Evolutionary conservation across 1,140 invertebrate species (phyloP).

Genomic region (Phenacoccus solenopsis): DNA sequence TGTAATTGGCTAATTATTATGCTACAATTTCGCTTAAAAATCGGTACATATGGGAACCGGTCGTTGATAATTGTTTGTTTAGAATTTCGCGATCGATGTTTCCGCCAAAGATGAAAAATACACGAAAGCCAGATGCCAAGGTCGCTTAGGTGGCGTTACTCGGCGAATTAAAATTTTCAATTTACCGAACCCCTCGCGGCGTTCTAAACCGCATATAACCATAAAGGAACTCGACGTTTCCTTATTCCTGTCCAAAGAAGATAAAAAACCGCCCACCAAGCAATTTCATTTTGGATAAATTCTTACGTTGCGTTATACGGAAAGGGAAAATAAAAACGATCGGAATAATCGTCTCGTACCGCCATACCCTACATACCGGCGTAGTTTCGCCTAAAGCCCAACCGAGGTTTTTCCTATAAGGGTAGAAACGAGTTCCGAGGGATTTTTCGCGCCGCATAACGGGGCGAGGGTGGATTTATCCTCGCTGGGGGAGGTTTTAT

Average conservation of each 20-base stretch:
- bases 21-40: too few relatives aligned
- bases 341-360: background rate
- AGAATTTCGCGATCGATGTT: too few relatives aligned
- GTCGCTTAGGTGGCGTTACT: background rate
- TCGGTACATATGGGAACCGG: too few relatives aligned
- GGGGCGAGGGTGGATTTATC: constrained; percentile 6
- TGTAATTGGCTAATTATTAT: too few relatives aligned
- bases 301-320: background rate
- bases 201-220: too few relatives aligned
- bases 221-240: too few relatives aligned
- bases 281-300: background rate
- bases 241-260: background rate
- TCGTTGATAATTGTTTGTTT: too few relatives aligned
- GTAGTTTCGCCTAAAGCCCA: too few relatives aligned
- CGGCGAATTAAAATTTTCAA: background rate
- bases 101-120: too few relatives aligned
- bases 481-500: constrained; percentile 14
- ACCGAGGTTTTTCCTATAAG: constrained; percentile 4
- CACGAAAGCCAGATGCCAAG: background rate
- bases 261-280: background rate
- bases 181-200: too few relatives aligned
- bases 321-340: background rate
- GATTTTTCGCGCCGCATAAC: constrained; percentile 5
- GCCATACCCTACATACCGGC: background rate
- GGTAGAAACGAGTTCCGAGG: constrained; percentile 7